Evolutionary conservation across 2,888 invertebrate genomes (phyloP).

Genomic region (Oscheius sp.): DNA sequence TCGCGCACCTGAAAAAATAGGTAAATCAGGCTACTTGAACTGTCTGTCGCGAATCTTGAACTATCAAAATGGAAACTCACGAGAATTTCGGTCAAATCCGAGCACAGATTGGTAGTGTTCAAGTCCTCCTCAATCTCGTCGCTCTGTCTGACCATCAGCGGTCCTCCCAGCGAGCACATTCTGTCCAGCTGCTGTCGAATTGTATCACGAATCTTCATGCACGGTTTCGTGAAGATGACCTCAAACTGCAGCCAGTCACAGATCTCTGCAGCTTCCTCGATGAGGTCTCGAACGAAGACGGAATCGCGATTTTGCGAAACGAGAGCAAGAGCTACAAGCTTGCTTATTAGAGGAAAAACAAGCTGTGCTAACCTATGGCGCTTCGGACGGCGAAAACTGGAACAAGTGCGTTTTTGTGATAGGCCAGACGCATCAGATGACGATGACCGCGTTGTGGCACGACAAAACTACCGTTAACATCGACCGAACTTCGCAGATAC

Average conservation of each 20-base stretch:
- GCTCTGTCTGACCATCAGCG: conserved; percentile 22
- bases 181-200: conserved; percentile 39
- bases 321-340: conserved; percentile 48
- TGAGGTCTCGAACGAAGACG: conserved; percentile 31
- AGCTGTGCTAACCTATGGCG: conserved; percentile 50
- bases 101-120: not conserved
- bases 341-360: not conserved
- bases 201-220: conserved; percentile 2
- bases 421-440: conserved; percentile 59
- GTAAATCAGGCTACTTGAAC: too few relatives aligned
- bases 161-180: conserved; percentile 36
- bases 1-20: conserved; percentile 14
- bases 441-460: conserved; percentile 41
- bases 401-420: conserved; percentile 63
- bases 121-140: conserved; percentile 41
- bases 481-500: conserved; percentile 19
- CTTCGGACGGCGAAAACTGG: conserved; percentile 58
- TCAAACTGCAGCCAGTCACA: conserved; percentile 65
- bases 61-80: conserved; percentile 2
- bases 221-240: conserved; percentile 55
- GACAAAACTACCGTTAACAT: conserved; percentile 31
- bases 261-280: conserved; percentile 46
- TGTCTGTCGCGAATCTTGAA: not conserved
- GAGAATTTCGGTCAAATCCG: not conserved
- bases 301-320: conserved; percentile 29